Conservation (phyloP, 2,113 vertebrate genomes). For the Carlito syrichta region DNA sequence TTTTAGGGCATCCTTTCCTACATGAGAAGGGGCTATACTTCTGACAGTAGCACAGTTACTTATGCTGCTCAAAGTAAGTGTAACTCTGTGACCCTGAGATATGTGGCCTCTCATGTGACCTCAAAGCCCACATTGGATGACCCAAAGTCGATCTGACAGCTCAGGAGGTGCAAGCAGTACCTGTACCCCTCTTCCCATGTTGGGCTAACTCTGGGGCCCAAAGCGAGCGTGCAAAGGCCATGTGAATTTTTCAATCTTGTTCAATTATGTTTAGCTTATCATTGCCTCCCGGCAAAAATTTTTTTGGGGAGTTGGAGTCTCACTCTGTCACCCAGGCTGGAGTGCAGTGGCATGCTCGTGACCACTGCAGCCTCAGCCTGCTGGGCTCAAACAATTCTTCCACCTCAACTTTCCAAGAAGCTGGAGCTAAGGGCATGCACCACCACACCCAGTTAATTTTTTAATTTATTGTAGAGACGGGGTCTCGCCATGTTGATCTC, state of each 20-base stretch:
- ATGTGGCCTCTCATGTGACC: neutral
- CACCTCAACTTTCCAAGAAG: too few relatives aligned
- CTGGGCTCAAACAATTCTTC: too few relatives aligned
- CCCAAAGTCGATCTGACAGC: neutral
- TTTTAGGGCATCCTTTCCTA: neutral
- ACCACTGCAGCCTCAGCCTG: too few relatives aligned
- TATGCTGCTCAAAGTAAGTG: neutral
- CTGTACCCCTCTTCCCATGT: neutral
- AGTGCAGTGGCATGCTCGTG: too few relatives aligned
- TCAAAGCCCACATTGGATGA: neutral
- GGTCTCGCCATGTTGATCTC: too few relatives aligned
- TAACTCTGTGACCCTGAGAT: neutral
- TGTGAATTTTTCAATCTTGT: neutral
- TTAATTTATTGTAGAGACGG: too few relatives aligned
- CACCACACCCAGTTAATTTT: too few relatives aligned
- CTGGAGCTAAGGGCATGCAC: too few relatives aligned
- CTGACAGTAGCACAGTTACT: neutral
- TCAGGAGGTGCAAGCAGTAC: neutral
- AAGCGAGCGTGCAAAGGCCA: neutral
- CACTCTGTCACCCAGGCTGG: too few relatives aligned
- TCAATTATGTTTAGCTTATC: too few relatives aligned
- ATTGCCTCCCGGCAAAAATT: too few relatives aligned
- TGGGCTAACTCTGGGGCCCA: neutral
- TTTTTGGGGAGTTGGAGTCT: too few relatives aligned
- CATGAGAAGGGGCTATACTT: conserved; percentile 4